Evolutionary conservation across 1,140 invertebrate genomes (phyloP).

Genomic region (Callitettix versicolor): DNA sequence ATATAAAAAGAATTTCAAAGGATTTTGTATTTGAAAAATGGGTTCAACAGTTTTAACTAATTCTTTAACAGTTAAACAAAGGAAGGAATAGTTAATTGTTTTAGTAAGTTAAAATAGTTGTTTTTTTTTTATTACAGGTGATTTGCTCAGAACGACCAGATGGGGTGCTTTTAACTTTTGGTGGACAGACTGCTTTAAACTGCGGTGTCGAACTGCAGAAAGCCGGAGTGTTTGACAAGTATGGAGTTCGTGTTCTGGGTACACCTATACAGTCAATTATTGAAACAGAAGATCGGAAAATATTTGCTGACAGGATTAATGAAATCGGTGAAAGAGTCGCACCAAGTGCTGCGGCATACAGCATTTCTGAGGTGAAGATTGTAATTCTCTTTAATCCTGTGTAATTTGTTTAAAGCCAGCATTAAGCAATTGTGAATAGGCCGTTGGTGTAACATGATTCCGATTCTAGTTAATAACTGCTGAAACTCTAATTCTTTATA

Average conservation of each 20-base stretch:
- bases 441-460: too few species aligned
- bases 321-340: conserved; percentile 86
- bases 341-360: conserved; percentile 39
- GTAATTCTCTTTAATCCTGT: too few species aligned
- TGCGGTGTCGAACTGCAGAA: conserved; percentile 88
- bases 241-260: conserved; percentile 76
- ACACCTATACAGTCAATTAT: conserved; percentile 94
- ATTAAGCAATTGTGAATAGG: too few species aligned
- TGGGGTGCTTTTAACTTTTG: conserved; percentile 92
- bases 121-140: conserved; percentile 53
- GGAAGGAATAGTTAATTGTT: too few species aligned
- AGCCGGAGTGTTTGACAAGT: conserved; percentile 73
- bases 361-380: conserved; percentile 41
- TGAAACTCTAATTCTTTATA: too few species aligned
- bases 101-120: too few species aligned
- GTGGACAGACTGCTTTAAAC: conserved; percentile 96
- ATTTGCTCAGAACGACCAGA: conserved; percentile 92
- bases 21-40: too few species aligned
- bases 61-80: too few species aligned
- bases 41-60: too few species aligned
- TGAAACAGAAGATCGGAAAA: conserved; percentile 91
- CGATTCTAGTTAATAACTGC: too few species aligned
- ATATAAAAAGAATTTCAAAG: too few species aligned
- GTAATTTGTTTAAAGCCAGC: too few species aligned
- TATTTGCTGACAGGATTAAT: conserved; percentile 82